Base-by-base conservation (phyloP, 2,113 vertebrate species). In the Ascaphus truei region DNA sequence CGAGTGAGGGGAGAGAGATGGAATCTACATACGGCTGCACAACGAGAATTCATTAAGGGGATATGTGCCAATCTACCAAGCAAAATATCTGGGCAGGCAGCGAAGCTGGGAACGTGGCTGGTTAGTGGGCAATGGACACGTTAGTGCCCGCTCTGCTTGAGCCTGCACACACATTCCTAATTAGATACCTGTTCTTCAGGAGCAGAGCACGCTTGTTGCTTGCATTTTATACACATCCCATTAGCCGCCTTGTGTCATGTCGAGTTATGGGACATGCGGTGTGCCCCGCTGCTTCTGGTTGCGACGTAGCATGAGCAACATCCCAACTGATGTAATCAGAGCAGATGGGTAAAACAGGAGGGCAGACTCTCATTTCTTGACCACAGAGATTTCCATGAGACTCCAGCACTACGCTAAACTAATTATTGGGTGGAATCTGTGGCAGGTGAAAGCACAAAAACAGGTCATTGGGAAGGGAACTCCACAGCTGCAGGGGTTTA, bases 181-280 rank as follows among this genome's bases (percentile, higher is more conserved):
- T 75, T 75, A 72, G 69, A 75, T 72, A 79, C 73, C 61, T 78
- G 75, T 81, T 78, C 74, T 76, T 66, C 73, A 43, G 68, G 77
- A 80, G 72, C 62, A 73, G 0, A 1, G 39, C 52, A 71, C 60
- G 10, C 69, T 59, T 77, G 62, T 45, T 67, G 67, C 66, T 80
- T 80, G 76, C 66, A 80, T 68, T 79, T 81, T 74, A 78, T 78
- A 79, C 68, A 58, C 33, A 43, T 82, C 72, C 48, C 82, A 74
- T 78, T 80, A 75, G 77, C 71, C 82, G 3, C 18, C 73, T 72
- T 45, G 62, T 75, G 62, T 72, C 71, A 50, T 73, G 71, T 74
- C 73, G 64, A 59, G 69, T 84, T 80, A 81, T 68, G 75, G 30
- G 72, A 72, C 67, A 59, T 75, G 67, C 15, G 57, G 45, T 73